Evolutionary conservation across 1,140 invertebrate genomes (phyloP).

Genomic region (Drosophila bocqueti): DNA sequence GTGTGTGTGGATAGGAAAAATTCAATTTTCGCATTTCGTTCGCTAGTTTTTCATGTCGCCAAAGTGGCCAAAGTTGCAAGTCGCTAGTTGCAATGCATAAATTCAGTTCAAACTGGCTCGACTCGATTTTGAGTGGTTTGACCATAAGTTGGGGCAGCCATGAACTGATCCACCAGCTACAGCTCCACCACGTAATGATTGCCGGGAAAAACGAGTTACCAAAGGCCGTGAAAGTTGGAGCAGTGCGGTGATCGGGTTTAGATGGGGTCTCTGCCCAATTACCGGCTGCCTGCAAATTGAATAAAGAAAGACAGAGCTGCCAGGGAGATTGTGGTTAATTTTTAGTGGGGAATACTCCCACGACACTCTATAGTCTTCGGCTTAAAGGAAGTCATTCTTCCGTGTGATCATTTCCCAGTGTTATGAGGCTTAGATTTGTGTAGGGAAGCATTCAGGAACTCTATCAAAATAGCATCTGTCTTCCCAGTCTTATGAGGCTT

Average conservation of each 20-base stretch:
- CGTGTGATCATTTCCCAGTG: slow-evolving; percentile 8
- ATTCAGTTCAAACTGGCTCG: slow-evolving; percentile 48
- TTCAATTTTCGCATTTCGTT: slow-evolving; percentile 21
- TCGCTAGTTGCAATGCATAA: slow-evolving; percentile 2
- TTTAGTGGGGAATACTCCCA: slow-evolving; percentile 33
- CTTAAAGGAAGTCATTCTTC: slow-evolving; percentile 12
- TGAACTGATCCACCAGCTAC: slow-evolving; percentile 25
- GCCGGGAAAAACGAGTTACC: slow-evolving; percentile 31
- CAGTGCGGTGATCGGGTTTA: slow-evolving; percentile 23
- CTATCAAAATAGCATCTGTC: too few relatives aligned
- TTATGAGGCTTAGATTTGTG: neutral
- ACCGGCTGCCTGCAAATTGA: slow-evolving; percentile 24
- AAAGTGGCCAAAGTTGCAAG: slow-evolving; percentile 9
- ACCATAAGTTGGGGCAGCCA: slow-evolving; percentile 32
- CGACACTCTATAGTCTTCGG: neutral
- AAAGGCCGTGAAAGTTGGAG: slow-evolving; percentile 53
- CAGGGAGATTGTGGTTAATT: slow-evolving; percentile 6
- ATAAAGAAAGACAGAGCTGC: neutral
- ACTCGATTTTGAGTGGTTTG: slow-evolving; percentile 57
- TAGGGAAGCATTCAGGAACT: too few relatives aligned
- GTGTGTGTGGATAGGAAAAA: slow-evolving; percentile 18
- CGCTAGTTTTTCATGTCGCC: slow-evolving; percentile 31
- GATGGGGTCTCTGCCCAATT: slow-evolving; percentile 39
- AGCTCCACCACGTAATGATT: slow-evolving; percentile 33
- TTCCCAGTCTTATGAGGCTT: too few relatives aligned